phyloP scores from a whole-genome alignment of 1,140 invertebrate species.

The Planococcus citri region DNA sequence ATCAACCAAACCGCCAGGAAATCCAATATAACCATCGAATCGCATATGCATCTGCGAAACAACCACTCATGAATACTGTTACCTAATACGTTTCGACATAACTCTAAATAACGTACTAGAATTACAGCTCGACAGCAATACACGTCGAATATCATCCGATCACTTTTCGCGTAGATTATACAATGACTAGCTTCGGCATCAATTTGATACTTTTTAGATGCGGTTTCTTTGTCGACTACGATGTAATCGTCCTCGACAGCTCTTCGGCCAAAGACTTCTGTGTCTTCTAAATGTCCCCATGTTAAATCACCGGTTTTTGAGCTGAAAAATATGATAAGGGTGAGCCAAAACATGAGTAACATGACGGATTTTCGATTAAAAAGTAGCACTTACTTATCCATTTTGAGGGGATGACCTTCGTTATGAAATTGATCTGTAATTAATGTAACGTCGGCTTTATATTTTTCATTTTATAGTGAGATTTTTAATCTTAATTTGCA shows the following conservation, averaged over 20 bases:
- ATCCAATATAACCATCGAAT: conserved; percentile 46
- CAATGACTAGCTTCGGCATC: conserved; percentile 29
- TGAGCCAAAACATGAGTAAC: neutral
- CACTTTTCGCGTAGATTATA: conserved; percentile 29
- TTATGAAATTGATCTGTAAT: too few relatives aligned
- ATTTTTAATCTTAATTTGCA: too few relatives aligned
- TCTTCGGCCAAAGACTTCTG: conserved; percentile 28
- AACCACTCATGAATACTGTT: neutral
- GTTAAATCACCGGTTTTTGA: conserved; percentile 26
- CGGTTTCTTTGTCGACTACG: conserved; percentile 25
- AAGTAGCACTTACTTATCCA: neutral
- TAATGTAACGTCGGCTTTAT: too few relatives aligned
- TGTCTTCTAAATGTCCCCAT: conserved; percentile 27
- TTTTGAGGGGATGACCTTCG: too few relatives aligned
- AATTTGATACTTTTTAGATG: conserved; percentile 24
- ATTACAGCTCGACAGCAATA: conserved; percentile 29
- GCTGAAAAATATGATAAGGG: conserved; percentile 2
- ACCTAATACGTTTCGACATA: neutral
- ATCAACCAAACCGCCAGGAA: conserved; percentile 44
- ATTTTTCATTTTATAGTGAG: too few relatives aligned
- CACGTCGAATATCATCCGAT: conserved; percentile 28
- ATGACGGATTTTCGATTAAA: neutral
- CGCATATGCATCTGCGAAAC: conserved; percentile 43
- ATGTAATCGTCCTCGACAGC: conserved; percentile 25
- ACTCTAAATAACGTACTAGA: conserved; percentile 27